Evolutionary conservation across 2,113 vertebrate species (phyloP).

Genomic region (Cyanistes caeruleus): DNA sequence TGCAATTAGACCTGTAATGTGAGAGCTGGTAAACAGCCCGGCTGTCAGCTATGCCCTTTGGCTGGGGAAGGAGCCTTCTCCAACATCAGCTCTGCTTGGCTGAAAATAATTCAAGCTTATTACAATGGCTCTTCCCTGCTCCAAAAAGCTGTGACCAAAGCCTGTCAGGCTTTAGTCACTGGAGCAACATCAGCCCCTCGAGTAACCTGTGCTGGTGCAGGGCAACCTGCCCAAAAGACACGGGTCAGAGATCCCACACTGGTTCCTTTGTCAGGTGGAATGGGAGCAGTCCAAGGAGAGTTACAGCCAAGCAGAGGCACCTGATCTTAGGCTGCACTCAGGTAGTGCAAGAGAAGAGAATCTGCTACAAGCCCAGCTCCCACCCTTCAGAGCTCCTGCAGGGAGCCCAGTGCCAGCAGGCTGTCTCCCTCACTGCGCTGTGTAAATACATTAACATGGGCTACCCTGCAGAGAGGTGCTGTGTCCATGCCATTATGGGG

Average conservation of each 20-base stretch:
- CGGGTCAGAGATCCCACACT: not conserved
- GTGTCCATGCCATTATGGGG: rapidly evolving
- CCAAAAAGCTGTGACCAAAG: not conserved
- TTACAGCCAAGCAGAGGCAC: not conserved
- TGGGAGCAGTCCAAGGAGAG: not conserved
- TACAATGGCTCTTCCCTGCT: not conserved
- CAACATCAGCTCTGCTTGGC: not conserved
- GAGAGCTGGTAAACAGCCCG: conserved; percentile 45
- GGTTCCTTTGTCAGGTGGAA: not conserved
- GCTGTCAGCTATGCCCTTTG: conserved; percentile 29
- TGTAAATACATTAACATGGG: not conserved
- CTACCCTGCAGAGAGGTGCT: not conserved
- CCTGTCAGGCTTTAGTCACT: not conserved
- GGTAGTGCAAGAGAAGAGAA: not conserved
- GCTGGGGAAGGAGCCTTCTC: conserved; percentile 1
- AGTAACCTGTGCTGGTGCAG: not conserved
- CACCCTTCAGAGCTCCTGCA: not conserved
- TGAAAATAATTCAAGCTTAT: conserved; percentile 8
- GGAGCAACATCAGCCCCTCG: not conserved
- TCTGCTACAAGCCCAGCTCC: not conserved
- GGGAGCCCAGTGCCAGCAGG: not conserved
- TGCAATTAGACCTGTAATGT: conserved; percentile 43
- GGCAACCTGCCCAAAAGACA: not conserved
- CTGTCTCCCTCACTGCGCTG: not conserved
- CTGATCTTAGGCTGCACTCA: not conserved